Conservation (phyloP, 2,113 vertebrate genomes). For the Nesospiza acunhae region DNA sequence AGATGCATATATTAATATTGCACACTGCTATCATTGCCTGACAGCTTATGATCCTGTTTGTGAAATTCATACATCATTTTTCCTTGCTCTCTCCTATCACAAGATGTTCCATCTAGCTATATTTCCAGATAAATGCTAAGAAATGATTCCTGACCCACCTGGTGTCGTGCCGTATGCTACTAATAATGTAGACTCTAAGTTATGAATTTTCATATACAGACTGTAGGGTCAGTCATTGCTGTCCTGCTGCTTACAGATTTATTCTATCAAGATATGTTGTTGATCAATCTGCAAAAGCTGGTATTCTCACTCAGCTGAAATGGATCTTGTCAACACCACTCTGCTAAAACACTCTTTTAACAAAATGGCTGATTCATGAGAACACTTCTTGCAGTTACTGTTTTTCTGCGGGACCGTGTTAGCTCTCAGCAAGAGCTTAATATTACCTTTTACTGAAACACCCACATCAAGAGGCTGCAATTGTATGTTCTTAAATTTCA, state of each 20-base stretch:
- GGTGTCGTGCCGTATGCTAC: not conserved
- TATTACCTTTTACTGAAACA: not conserved
- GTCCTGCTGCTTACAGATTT: not conserved
- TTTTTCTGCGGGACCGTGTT: fast-evolving
- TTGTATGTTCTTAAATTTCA: not conserved
- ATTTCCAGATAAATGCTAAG: not conserved
- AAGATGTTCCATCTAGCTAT: not conserved
- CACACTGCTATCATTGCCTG: constrained; percentile 22
- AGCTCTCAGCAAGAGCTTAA: not conserved
- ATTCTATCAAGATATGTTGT: not conserved
- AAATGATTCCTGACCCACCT: not conserved
- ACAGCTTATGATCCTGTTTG: not conserved
- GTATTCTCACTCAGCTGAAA: not conserved
- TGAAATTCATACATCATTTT: constrained; percentile 14
- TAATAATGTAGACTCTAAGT: not conserved
- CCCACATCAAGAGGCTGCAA: not conserved
- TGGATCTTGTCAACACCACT: not conserved
- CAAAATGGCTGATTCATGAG: not conserved
- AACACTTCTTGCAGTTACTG: not conserved
- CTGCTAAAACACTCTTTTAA: not conserved
- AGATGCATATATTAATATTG: constrained; percentile 53
- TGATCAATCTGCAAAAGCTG: not conserved
- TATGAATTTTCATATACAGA: not conserved
- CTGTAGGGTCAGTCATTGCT: not conserved
- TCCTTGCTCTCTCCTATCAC: not conserved